Evolutionary conservation across 2,113 vertebrate genomes (phyloP), one percentile per base, ranked within the genome.

Genomic region (Aspiorhynchus laticeps): DNA sequence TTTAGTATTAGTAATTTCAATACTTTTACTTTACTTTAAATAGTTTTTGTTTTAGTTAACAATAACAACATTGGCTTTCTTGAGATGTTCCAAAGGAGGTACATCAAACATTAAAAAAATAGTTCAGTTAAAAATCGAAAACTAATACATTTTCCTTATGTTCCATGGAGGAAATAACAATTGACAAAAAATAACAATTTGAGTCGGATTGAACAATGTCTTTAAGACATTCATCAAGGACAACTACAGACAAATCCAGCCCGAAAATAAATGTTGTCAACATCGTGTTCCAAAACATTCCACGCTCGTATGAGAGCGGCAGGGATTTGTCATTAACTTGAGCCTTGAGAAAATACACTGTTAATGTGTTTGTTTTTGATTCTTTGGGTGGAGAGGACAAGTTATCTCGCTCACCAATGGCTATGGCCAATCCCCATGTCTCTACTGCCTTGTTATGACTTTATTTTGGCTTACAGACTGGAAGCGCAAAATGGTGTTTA

Each of bases 401-500:
- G 71, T 69, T 92, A 84, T 91, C 89, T 91, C 38, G n/a, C 89
- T 67, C 88, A 76, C 76, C 46, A 73, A 90, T 91, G 88, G 91
- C 92, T 91, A 43, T 67, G 7, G 38, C 59, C 63, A 74, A 59
- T 56, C 80, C 74, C 11, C 84, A 48, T 48, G 80, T 92, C 92
- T 92, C 90, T 89, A 90, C 79, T 82, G 86, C 36, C 26, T 87
- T 88, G 76, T 88, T 89, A 85, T 91, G 90, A 83, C 89, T 93
- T 83, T 90, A 80, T 81, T 88, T 88, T 91, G 92, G 88, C 90
- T 76, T 2, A 12, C 63, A 93, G 86, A 92, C 83, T 74, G 83
- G 88, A 92, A 93, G 91, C 88, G 91, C 87, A 91, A 86, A 36
- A 43, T 17, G 17, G 33, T 91, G 88, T 92, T 92, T 90, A 91